phyloP scores from a whole-genome alignment of 2,888 invertebrate species.

The Rhaphigaster nebulosa region DNA sequence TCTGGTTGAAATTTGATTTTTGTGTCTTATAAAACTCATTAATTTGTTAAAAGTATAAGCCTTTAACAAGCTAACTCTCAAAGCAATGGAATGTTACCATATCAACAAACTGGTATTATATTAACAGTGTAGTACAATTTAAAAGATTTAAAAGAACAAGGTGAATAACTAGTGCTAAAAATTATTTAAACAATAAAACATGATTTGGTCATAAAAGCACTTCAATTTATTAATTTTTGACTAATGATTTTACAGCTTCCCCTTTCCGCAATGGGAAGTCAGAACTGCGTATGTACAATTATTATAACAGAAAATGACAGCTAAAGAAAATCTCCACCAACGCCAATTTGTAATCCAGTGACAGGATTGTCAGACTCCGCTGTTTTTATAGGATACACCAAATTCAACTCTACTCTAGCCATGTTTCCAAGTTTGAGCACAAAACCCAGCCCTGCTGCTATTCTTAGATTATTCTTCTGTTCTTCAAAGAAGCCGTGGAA shows the following conservation, averaged over 20 bases:
- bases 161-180: not conserved
- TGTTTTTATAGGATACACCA: constrained; percentile 83
- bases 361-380: constrained; percentile 76
- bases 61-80: not conserved
- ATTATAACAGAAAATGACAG: not conserved
- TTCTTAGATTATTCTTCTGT: constrained; percentile 71
- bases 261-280: constrained; percentile 10
- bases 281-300: constrained; percentile 24
- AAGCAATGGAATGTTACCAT: not conserved
- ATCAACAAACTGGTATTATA: not conserved
- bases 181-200: not conserved
- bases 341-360: constrained; percentile 86
- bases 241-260: constrained; percentile 39
- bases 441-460: constrained; percentile 86
- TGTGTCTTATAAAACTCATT: not conserved
- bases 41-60: not conserved
- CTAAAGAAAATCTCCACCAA: constrained; percentile 84
- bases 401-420: constrained; percentile 96
- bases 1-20: not conserved
- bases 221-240: constrained; percentile 16
- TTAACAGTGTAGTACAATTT: not conserved
- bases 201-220: not conserved
- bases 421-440: constrained; percentile 85
- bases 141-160: not conserved
- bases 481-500: not conserved